Evolutionary conservation across 2,888 invertebrate genomes (phyloP), one percentile per base, ranked within the genome.

Genomic region (Erpobdella octoculata): DNA sequence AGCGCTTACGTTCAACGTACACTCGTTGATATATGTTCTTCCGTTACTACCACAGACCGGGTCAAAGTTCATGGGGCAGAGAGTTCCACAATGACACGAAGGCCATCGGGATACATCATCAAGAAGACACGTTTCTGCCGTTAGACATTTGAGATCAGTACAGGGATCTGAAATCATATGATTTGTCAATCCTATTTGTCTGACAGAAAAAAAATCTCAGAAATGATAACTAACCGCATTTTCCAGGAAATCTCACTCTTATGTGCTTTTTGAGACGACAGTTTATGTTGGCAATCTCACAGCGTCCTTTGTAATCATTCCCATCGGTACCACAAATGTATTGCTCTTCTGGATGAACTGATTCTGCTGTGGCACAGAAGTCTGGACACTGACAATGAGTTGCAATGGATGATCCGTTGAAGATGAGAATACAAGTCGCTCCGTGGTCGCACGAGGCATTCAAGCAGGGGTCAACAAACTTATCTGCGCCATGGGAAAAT

Each of bases 121-220:
- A 83, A 93, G 85, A 82, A 90, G 91, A 84, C 93, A 93, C 73
- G 91, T 86, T 80, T 91, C 90, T 37, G 89, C 89, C 76, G 89
- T 88, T 36, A 88, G 86, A 84, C 93, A 93, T 79, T 88, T 87
- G 76, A 90, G 87, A 72, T 88, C 89, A 58, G 88, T 87, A 83
- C 93, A 93, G 0, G 93, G 93, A 87, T 93, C 93, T 93, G 62
- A 31, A n/a, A n/a, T n/a, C n/a, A n/a, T n/a, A n/a, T n/a, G n/a
- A n/a, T n/a, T n/a, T n/a, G n/a, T n/a, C n/a, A n/a, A n/a, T n/a
- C n/a, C n/a, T n/a, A n/a, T n/a, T n/a, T n/a, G n/a, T n/a, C n/a
- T n/a, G n/a, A n/a, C n/a, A n/a, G n/a, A n/a, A n/a, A n/a, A n/a
- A n/a, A n/a, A n/a, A n/a, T n/a, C n/a, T n/a, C n/a, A n/a, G 12